Percentiles rank a stretch among this genome's conserved stretches.
These are phyloP conservation scores for Elachura formosa DNA, from an alignment of 2,113 vertebrate species.

Conservation along the genomic window DNA sequence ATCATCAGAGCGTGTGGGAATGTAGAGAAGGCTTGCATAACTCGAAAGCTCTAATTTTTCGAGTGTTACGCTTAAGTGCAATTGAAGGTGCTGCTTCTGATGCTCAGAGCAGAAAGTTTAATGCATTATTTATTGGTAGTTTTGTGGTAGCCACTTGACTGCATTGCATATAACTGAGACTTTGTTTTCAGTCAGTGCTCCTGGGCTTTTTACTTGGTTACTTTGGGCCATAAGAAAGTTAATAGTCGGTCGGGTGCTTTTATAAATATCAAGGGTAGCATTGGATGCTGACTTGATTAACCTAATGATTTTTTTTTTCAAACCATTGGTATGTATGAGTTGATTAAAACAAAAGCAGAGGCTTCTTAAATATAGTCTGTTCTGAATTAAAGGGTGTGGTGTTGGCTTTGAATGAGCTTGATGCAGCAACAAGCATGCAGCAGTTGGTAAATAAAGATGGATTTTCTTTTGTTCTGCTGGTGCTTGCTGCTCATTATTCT, in stretches of 20 bases:
- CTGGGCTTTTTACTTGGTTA: neutral
- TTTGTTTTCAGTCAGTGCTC: neutral
- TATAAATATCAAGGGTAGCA: neutral
- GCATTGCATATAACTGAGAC: neutral
- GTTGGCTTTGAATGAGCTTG: slow-evolving; percentile 64
- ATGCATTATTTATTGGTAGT: neutral
- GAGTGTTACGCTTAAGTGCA: neutral
- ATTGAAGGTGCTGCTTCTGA: neutral
- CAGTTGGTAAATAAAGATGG: slow-evolving; percentile 94
- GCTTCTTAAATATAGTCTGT: slow-evolving; percentile 15
- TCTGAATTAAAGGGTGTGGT: slow-evolving; percentile 64
- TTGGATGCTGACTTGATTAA: slow-evolving; percentile 11
- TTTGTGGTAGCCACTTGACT: neutral
- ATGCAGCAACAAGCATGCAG: slow-evolving; percentile 74
- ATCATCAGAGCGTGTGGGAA: neutral
- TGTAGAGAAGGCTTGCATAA: neutral
- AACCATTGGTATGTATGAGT: neutral
- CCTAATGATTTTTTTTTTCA: neutral
- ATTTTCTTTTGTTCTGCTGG: slow-evolving; percentile 85
- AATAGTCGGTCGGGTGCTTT: neutral
- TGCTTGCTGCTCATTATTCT: slow-evolving; percentile 86
- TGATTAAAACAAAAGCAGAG: slow-evolving; percentile 6
- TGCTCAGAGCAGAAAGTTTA: neutral
- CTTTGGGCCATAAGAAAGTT: neutral
- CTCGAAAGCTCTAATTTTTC: neutral